phyloP scores from a whole-genome alignment of 2,113 vertebrate genomes.

The Hippocampus barbouri region DNA sequence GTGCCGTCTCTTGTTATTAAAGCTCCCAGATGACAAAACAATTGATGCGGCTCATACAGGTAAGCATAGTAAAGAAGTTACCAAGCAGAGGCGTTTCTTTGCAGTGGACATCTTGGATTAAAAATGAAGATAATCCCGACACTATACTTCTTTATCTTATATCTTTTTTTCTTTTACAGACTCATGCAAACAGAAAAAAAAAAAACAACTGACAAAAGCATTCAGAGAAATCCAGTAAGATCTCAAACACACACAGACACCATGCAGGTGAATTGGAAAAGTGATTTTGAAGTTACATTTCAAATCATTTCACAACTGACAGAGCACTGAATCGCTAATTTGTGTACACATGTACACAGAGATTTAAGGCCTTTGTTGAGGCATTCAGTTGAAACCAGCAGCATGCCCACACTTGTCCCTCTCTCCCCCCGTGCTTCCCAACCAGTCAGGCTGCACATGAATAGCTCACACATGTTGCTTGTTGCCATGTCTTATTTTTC shows the following conservation, averaged over 20 bases:
- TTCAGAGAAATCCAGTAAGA: conserved; percentile 31
- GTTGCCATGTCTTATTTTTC: conserved; percentile 19
- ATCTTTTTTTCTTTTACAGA: conserved; percentile 17
- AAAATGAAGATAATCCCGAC: neutral
- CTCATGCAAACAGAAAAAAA: conserved; percentile 12
- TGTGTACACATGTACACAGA: conserved; percentile 14
- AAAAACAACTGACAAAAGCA: conserved; percentile 45
- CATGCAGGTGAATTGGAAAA: conserved; percentile 30
- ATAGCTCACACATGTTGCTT: conserved; percentile 42
- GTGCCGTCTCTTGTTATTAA: conserved; percentile 41
- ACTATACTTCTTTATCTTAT: neutral
- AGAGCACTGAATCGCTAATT: neutral
- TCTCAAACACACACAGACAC: conserved; percentile 20
- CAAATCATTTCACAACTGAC: conserved; percentile 13
- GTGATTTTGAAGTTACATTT: conserved; percentile 30
- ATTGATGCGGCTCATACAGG: neutral
- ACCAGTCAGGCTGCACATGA: conserved; percentile 36
- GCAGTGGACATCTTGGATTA: neutral
- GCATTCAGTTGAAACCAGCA: conserved; percentile 50
- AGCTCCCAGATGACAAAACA: conserved; percentile 23
- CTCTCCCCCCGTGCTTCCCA: conserved; percentile 25
- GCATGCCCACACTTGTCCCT: conserved; percentile 67
- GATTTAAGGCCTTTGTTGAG: conserved; percentile 52
- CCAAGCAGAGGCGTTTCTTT: neutral
- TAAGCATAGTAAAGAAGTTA: conserved; percentile 7